Conservation (phyloP, 2,113 vertebrate genomes). For the Myotis lucifugus region DNA sequence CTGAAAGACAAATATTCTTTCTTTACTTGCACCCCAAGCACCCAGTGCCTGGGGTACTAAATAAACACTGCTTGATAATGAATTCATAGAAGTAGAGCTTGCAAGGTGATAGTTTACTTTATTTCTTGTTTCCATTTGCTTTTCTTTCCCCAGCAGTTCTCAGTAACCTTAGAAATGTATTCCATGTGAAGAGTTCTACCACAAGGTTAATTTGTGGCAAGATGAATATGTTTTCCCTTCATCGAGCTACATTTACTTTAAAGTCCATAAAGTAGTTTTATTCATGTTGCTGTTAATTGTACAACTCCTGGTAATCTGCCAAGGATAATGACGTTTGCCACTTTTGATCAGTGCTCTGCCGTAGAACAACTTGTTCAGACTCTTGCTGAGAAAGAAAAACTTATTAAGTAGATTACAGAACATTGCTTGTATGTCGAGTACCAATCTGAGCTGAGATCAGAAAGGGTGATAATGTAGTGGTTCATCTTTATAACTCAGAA, state of each 20-base stretch:
- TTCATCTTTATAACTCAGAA: conserved; percentile 34
- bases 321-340: conserved; percentile 66
- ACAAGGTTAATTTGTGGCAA: conserved; percentile 59
- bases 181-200: conserved; percentile 49
- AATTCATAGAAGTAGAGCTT: not conserved
- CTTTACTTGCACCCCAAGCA: not conserved
- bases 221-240: conserved; percentile 50
- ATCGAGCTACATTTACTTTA: conserved; percentile 66
- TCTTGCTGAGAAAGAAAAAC: conserved; percentile 58
- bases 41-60: not conserved
- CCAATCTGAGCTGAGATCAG: conserved; percentile 43
- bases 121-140: conserved; percentile 63
- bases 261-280: conserved; percentile 57
- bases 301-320: conserved; percentile 59
- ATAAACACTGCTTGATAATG: conserved; percentile 32
- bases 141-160: conserved; percentile 44
- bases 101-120: conserved; percentile 44
- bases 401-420: conserved; percentile 44
- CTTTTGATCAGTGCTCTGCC: conserved; percentile 64
- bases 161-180: conserved; percentile 59
- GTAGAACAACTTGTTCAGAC: conserved; percentile 49
- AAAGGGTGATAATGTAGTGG: conserved; percentile 10
- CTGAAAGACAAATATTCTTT: not conserved
- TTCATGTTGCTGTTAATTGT: conserved; percentile 62
- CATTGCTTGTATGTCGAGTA: conserved; percentile 39